Evolutionary conservation across 2,888 invertebrate genomes (phyloP).

Genomic region (Caradrina kadenii): DNA sequence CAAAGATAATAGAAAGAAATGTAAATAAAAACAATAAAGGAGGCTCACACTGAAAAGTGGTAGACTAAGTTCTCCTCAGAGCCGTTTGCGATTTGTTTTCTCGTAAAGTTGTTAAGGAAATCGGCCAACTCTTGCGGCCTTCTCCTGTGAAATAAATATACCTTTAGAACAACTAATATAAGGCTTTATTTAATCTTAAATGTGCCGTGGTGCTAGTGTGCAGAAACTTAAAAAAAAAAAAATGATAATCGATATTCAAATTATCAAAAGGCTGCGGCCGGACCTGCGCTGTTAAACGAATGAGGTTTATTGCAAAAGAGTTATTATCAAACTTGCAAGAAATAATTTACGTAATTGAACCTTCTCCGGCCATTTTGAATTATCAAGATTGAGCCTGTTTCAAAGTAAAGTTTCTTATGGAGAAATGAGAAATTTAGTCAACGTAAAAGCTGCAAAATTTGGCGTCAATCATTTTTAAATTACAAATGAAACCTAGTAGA

Average conservation of each 20-base stretch:
- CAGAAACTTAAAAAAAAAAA: slow-evolving; percentile 14
- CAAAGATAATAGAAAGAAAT: slow-evolving; percentile 64
- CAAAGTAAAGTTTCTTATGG: too few species aligned
- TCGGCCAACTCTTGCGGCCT: slow-evolving; percentile 89
- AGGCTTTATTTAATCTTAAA: slow-evolving; percentile 17
- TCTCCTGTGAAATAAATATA: slow-evolving; percentile 88
- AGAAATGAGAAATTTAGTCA: too few species aligned
- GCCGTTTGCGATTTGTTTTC: slow-evolving; percentile 77
- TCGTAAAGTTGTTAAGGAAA: slow-evolving; percentile 89
- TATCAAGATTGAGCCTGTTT: too few species aligned
- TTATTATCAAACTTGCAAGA: not conserved
- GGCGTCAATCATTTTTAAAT: not conserved
- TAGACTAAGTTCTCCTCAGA: slow-evolving; percentile 89
- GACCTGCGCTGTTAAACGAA: not conserved
- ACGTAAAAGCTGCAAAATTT: not conserved
- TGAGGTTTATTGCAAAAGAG: not conserved
- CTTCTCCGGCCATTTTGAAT: not conserved
- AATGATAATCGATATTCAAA: slow-evolving; percentile 4
- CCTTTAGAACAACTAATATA: slow-evolving; percentile 64
- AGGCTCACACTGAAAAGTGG: slow-evolving; percentile 91
- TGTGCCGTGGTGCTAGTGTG: slow-evolving; percentile 30
- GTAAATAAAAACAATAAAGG: slow-evolving; percentile 79
- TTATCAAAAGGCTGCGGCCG: slow-evolving; percentile 10
- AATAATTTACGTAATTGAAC: not conserved
- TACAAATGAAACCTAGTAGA: not conserved